phyloP scores from a whole-genome alignment of 1,140 invertebrate genomes.

The Cepaea nemoralis region DNA sequence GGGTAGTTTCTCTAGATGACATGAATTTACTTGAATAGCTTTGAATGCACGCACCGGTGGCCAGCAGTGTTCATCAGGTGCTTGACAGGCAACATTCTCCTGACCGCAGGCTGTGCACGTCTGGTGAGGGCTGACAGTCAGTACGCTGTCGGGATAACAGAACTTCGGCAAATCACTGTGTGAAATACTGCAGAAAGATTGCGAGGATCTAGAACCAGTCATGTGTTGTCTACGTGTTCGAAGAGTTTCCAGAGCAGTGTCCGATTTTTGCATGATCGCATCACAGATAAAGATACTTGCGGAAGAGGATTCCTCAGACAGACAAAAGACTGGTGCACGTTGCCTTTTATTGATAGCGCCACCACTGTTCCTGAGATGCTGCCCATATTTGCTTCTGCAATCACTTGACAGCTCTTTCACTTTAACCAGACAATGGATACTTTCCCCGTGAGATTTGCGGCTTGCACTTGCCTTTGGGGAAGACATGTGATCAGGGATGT shows the following conservation, averaged over 20 bases:
- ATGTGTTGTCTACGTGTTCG: not conserved
- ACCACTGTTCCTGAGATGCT: not conserved
- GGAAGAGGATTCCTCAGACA: not conserved
- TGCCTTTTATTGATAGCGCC: not conserved
- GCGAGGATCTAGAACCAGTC: not conserved
- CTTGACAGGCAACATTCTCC: conserved; percentile 10
- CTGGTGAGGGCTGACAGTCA: not conserved
- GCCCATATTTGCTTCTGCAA: not conserved
- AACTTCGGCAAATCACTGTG: not conserved
- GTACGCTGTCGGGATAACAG: not conserved
- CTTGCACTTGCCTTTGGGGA: not conserved
- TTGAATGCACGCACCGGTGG: not conserved
- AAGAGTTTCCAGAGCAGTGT: not conserved
- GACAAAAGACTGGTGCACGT: not conserved
- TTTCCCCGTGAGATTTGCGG: not conserved
- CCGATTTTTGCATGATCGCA: not conserved
- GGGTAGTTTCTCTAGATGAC: not conserved
- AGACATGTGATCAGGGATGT: not conserved
- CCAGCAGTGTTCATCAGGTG: not conserved
- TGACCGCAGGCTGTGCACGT: too few relatives aligned
- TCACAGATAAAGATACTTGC: not conserved
- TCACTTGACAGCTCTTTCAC: not conserved
- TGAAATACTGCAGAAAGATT: not conserved
- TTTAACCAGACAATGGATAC: not conserved
- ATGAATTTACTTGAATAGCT: not conserved